Evolutionary conservation across 2,113 vertebrate species (phyloP), one percentile per base, ranked within the genome.

Genomic region (Pogona vitticeps): DNA sequence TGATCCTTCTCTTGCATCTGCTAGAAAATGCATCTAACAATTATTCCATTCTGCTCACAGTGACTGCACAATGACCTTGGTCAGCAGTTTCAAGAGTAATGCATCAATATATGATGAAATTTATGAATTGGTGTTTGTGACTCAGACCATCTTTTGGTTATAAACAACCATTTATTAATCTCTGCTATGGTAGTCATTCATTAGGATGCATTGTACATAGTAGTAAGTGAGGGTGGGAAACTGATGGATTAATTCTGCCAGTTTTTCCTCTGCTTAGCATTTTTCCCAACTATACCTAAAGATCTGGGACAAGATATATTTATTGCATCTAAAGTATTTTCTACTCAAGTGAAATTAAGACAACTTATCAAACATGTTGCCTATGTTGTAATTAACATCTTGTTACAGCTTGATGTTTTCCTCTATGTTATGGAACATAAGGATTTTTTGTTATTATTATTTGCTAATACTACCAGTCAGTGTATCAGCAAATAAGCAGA

Each of bases 41-140:
- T 81, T 87, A 86, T 83, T 84, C 17, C 38, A 15, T 38, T 78
- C 26, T 83, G 46, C 71, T 89, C 40, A 81, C 1, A 61, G 8
- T 87, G 38, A 90, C 72, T 91, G 17, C 8, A 89, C 85, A 90
- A 72, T 91, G 2, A 84, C 18, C 63, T 91, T 90, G 0, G 1
- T 88, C 38, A 88, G 33, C 61, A 84, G 42, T 88, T 88, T 92
- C 52, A 78, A 89, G 58, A 86, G 38, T 88, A 92, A 89, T 80
- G 1, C 0, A 1, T 80, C 67, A 92, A 88, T 79, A 70, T 9
- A 31, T 21, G 76, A 83, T 71, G 14, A 86, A 85, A 86, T 82
- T 88, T 82, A 85, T 21, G 1, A 87, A 87, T 58, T 86, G 36
- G 40, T 42, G 0, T 90, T 91, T 91, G 10, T 75, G 76, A 71